A percentile compares a stretch with the other conserved stretches of the same genome.
These are phyloP conservation scores for Nerophis lumbriciformis DNA, from an alignment of 2,113 vertebrate species.

Conservation along the genomic window DNA sequence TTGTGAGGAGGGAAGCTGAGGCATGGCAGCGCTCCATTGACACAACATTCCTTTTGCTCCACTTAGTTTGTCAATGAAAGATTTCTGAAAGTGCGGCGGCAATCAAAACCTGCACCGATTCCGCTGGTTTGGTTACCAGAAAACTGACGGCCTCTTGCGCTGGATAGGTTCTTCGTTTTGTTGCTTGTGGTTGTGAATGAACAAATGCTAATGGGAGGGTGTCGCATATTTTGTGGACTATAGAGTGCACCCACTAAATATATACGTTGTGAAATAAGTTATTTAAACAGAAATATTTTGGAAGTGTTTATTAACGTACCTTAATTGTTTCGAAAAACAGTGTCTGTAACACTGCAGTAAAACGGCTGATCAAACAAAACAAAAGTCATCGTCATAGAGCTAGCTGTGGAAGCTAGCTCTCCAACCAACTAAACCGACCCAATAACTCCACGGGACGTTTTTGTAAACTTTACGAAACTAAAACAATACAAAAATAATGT, in stretches of 20 bases:
- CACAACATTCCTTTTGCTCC: conserved; percentile 38
- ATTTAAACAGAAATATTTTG: background rate
- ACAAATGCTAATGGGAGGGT: no score
- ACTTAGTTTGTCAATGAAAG: conserved; percentile 47
- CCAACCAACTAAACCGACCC: no score
- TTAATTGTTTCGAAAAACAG: background rate
- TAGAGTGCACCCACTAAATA: no score
- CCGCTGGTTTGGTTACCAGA: conserved; percentile 15
- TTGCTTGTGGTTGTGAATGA: background rate
- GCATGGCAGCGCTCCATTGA: conserved; percentile 45
- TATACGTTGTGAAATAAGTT: no score
- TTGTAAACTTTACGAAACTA: no score
- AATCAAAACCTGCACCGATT: conserved; percentile 13
- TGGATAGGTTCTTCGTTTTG: conserved; percentile 2
- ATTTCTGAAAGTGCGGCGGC: conserved; percentile 26
- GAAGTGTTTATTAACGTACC: conserved; percentile 1
- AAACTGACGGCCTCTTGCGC: conserved; percentile 14
- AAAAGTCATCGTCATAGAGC: no score
- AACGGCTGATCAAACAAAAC: no score
- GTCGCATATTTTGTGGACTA: no score
- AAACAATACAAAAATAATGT: no score
- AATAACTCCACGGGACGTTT: no score
- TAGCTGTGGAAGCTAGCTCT: no score
- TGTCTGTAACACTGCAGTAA: no score
- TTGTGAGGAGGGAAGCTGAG: conserved; percentile 33